phyloP scores from a whole-genome alignment of 2,888 invertebrate genomes.

The Antitype chi region DNA sequence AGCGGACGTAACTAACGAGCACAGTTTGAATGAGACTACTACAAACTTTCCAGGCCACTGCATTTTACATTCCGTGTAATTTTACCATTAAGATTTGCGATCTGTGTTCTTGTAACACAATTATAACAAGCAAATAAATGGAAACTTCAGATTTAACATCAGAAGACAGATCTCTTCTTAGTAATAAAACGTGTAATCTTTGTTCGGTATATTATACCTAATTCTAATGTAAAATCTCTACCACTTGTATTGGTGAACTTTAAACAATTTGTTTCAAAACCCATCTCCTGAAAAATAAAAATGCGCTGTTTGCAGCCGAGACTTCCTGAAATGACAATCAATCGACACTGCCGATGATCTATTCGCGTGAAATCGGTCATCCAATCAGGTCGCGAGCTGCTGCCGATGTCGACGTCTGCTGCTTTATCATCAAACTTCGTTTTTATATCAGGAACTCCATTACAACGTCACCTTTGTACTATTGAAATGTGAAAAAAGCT shows the following conservation, averaged over 20 bases:
- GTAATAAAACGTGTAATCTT: neutral
- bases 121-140: neutral
- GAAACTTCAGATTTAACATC: neutral
- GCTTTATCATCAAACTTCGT: neutral
- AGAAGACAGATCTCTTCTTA: too few relatives aligned
- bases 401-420: neutral
- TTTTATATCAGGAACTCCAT: neutral
- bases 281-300: neutral
- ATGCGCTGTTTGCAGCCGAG: neutral
- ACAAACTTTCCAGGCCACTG: neutral
- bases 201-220: too few relatives aligned
- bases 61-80: neutral
- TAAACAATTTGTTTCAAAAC: neutral
- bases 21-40: neutral
- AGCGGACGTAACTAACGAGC: neutral
- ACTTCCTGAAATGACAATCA: neutral
- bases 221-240: neutral
- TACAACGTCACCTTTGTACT: constrained; percentile 4
- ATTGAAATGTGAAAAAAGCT: constrained; percentile 4
- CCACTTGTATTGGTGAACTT: neutral
- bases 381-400: neutral
- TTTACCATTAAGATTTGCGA: neutral
- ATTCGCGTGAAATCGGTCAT: constrained; percentile 1
- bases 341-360: neutral
- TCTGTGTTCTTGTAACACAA: neutral